Evolutionary conservation across 2,113 vertebrate species (phyloP), one percentile per base, ranked within the genome.

Genomic region (Heterotis niloticus): DNA sequence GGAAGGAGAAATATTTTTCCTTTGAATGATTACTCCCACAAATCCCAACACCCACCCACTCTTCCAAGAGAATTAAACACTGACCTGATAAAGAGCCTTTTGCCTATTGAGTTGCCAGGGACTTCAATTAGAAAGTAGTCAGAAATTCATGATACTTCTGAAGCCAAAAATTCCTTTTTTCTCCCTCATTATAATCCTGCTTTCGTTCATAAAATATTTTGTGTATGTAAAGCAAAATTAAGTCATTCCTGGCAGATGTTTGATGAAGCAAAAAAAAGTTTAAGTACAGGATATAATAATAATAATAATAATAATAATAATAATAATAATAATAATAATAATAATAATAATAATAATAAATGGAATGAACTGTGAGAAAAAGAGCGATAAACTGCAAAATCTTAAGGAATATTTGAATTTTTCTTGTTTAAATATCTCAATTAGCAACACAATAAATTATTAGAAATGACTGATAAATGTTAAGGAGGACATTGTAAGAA

Each of bases 121-220:
- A 82, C 67, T 71, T 82, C 88, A 90, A 92, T 90, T 88, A 88
- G n/a, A n/a, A n/a, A n/a, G 80, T 83, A 86, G 82, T 84, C 84
- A 85, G 60, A 73, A 84, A 76, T 79, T 84, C 78, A 74, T 77
- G 81, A 69, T 82, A 78, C 74, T 78, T 76, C 60, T 28, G 73
- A 75, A 75, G 60, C 23, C 26, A 85, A 87, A 44, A 88, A 82
- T 82, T 81, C 51, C 83, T 85, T 87, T 76, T 84, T 81, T 85
- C 67, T 74, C 54, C 82, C 71, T 76, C 65, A 79, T 79, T 78
- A 77, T 74, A 81, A 77, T 83, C 54, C 65, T 65, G 80, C 72
- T 73, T 80, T 83, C 69, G 77, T 68, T 72, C 62, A 75, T 78
- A 82, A 85, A 83, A 71, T 64, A 79, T 81, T 80, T 79, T 68